phyloP scores from a whole-genome alignment of 2,797 vertebrate species.

The Tolypeutes matacus region DNA sequence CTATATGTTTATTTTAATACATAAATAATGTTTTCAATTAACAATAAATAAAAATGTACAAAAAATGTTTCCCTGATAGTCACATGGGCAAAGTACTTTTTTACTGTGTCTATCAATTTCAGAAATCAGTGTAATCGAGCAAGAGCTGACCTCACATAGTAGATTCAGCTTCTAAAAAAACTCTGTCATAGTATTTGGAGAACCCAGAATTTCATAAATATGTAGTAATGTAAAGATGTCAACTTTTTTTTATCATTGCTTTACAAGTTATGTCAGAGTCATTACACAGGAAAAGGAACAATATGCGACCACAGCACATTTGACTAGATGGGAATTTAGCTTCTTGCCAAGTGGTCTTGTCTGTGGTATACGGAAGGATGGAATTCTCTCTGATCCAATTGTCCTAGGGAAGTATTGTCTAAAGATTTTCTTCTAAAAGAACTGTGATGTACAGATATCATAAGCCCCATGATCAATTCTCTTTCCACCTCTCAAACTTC shows the following conservation, averaged over 20 bases:
- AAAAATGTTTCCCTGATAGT: background rate
- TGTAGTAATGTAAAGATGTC: background rate
- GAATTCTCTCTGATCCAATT: background rate
- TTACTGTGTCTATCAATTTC: background rate
- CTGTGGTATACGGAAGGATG: background rate
- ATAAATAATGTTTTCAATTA: background rate
- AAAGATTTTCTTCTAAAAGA: background rate
- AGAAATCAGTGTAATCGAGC: background rate
- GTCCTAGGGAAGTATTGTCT: background rate
- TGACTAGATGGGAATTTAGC: background rate
- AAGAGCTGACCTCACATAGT: background rate
- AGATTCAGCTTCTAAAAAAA: background rate
- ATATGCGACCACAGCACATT: background rate
- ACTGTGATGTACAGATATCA: background rate
- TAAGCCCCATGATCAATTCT: background rate
- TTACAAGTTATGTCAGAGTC: background rate
- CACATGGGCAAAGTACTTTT: background rate
- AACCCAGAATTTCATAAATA: conserved; percentile 38
- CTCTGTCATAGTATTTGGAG: conserved; percentile 3
- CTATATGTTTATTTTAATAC: conserved; percentile 5
- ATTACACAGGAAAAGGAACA: background rate
- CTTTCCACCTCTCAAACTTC: background rate
- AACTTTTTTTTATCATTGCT: background rate
- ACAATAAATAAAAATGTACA: background rate
- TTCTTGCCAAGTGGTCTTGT: background rate